Base-by-base conservation (phyloP, 2,113 vertebrate genomes). In the Leptodactylus fuscus region DNA sequence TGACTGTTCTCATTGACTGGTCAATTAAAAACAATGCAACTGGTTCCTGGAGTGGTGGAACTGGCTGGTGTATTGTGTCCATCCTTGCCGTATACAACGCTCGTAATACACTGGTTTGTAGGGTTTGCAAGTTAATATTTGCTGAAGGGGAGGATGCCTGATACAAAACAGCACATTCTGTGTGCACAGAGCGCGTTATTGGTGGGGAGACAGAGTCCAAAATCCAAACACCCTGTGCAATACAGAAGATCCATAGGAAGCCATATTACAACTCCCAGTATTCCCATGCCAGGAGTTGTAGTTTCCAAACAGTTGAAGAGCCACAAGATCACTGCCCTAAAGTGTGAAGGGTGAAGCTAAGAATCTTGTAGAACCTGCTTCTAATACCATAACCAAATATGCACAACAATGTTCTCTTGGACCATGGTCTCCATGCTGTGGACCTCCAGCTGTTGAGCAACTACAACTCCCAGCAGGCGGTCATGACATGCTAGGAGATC, bases 81-180 rank as follows among this genome's bases (percentile, higher is more conserved):
- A 4, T 36, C 62, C 62, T 16, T 27, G 58, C 58, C 5, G 24
- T 62, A 27, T 62, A 62, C 58, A 3, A 62, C 29, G 24, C 2
- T 29, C 58, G 7, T 18, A 20, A 53, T 53, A 18, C 22, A 5
- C 51, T 22, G 0, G 2, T 4, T 27, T 16, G 60, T 32, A 32
- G 29, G 62, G 5, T 46, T 24, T n/a, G 41, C 3, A 48, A 48
- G 71, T 75, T 49, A 75, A 49, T 75, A 46, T 75, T 75, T 75
- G 44, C 12, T 49, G 44, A 48, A 49, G 71, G 71, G 71, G 71
- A 49, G 70, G 24, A 46, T 15, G 22, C n/a, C 38, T 6, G 12
- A 46, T 46, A 44, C 20, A 67, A 7, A 18, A 20, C 62, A 9
- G 34, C 32, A 69, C 7, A 22, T 69, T 46, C 38, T 48, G 44